These are phyloP conservation scores for Chlorocebus sabaeus DNA, from an alignment of 2,113 vertebrate species.

Conservation along the genomic window DNA sequence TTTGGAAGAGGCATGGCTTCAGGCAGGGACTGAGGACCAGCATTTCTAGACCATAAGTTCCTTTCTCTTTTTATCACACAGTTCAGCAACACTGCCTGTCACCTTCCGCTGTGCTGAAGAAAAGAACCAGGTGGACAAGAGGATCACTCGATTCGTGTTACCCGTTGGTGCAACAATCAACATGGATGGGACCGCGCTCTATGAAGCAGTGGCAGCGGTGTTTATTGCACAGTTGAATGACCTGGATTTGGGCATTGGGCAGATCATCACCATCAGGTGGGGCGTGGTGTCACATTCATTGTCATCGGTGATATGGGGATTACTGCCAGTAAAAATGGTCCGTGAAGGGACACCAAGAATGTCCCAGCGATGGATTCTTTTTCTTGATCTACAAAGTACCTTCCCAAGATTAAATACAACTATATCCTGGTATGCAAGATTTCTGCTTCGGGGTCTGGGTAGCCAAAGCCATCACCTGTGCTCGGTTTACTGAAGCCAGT, in stretches of 20 bases:
- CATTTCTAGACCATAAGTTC: neutral
- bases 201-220: constrained; percentile 96
- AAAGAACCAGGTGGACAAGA: constrained; percentile 93
- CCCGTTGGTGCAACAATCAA: constrained; percentile 98
- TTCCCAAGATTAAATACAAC: neutral
- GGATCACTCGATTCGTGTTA: constrained; percentile 96
- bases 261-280: constrained; percentile 97
- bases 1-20: neutral
- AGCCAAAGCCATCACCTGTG: neutral
- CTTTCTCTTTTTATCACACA: constrained; percentile 72
- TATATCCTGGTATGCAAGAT: neutral
- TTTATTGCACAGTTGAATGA: constrained; percentile 97
- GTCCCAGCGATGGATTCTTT: neutral
- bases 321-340: neutral
- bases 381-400: neutral
- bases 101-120: constrained; percentile 98
- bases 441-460: neutral
- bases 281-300: neutral
- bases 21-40: neutral
- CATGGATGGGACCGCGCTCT: constrained; percentile 98
- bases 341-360: neutral
- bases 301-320: neutral
- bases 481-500: neutral
- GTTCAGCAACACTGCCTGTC: constrained; percentile 96
- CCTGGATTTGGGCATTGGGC: constrained; percentile 88